Evolutionary conservation across 2,797 vertebrate species (phyloP).

Genomic region (Merluccius polli): DNA sequence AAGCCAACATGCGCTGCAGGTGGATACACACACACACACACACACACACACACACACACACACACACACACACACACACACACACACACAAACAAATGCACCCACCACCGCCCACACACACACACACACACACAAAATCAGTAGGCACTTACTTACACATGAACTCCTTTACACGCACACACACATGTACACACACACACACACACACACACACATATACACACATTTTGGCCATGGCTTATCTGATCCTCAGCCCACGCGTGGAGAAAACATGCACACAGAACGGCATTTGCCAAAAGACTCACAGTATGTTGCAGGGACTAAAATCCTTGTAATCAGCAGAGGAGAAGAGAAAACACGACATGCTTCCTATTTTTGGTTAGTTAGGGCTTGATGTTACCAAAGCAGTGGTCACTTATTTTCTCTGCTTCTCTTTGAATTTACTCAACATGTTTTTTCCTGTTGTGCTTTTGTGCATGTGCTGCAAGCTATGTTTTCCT

Average conservation of each 20-base stretch:
- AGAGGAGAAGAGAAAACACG: constrained; percentile 17
- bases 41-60: constrained; percentile 5
- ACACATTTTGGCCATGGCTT: constrained; percentile 35
- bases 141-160: no score
- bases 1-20: constrained; percentile 32
- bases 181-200: not conserved
- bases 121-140: not conserved
- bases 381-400: constrained; percentile 24
- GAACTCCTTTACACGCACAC: not conserved
- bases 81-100: constrained; percentile 23
- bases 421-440: not conserved
- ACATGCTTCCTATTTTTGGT: constrained; percentile 16
- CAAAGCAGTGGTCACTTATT: constrained; percentile 6
- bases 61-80: constrained; percentile 19
- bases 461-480: not conserved
- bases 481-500: not conserved
- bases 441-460: not conserved
- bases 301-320: constrained; percentile 38
- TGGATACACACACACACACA: constrained; percentile 1
- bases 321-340: constrained; percentile 37
- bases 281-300: constrained; percentile 41
- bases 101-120: not conserved
- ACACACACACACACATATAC: not conserved
- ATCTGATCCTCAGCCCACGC: constrained; percentile 56
- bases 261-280: constrained; percentile 51